Evolutionary conservation across 1,140 invertebrate genomes (phyloP).

Genomic region (Aplysia californica): DNA sequence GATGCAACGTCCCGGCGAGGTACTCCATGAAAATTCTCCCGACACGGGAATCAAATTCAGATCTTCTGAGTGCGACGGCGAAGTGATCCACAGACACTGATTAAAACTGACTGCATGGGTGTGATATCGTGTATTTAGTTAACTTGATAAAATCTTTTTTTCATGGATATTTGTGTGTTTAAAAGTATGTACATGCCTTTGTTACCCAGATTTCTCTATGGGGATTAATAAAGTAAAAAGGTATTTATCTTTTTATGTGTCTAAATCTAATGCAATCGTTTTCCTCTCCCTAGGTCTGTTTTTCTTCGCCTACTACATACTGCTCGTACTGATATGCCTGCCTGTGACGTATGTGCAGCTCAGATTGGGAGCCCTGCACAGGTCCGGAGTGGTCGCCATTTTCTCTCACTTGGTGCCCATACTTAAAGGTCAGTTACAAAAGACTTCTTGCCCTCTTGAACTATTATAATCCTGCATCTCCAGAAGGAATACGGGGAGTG

Average conservation of each 20-base stretch:
- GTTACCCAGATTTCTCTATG: neutral
- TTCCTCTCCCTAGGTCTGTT: slow-evolving; percentile 50
- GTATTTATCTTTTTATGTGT: neutral
- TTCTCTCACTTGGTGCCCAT: slow-evolving; percentile 55
- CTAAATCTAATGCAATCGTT: neutral
- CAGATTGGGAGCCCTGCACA: slow-evolving; percentile 57
- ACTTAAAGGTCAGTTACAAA: slow-evolving; percentile 59
- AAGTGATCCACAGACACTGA: too few species aligned
- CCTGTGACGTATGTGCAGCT: slow-evolving; percentile 59
- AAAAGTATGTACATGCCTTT: neutral
- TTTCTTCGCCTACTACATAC: slow-evolving; percentile 54
- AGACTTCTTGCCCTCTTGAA: too few species aligned
- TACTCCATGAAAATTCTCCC: too few species aligned
- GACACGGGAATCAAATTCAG: too few species aligned
- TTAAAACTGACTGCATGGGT: too few species aligned
- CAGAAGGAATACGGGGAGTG: too few species aligned
- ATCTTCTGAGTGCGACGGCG: too few species aligned
- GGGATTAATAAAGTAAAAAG: neutral
- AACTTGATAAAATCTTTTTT: neutral
- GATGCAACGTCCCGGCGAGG: too few species aligned
- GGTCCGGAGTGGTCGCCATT: slow-evolving; percentile 52
- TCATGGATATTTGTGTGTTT: neutral
- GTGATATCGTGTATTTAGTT: too few species aligned
- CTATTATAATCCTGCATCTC: too few species aligned
- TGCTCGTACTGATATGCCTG: slow-evolving; percentile 55